A percentile compares a stretch with the other conserved stretches of the same genome.
Conservation (phyloP, 2,797 vertebrate genomes). For the Toxotes lorentzi region DNA sequence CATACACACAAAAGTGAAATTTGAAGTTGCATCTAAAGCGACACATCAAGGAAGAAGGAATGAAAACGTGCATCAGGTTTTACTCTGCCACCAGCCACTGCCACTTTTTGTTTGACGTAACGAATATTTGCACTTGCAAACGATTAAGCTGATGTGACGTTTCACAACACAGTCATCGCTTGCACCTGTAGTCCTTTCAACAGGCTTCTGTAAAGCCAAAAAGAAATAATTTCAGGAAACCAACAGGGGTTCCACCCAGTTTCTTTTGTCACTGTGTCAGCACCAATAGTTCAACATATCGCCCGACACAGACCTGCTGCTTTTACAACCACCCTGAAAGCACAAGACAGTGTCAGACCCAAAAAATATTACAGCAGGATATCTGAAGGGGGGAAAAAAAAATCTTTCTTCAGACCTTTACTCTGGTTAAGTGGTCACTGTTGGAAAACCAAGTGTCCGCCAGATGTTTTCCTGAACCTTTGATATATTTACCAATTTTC, state of each 20-base stretch:
- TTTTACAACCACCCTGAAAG: constrained; percentile 61
- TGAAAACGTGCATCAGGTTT: constrained; percentile 28
- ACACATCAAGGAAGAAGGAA: constrained; percentile 15
- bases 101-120: background rate
- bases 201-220: constrained; percentile 27
- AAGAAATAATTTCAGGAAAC: constrained; percentile 46
- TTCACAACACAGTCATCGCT: constrained; percentile 5
- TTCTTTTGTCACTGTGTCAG: constrained; percentile 65
- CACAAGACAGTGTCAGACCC: constrained; percentile 37
- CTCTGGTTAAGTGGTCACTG: constrained; percentile 57
- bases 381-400: constrained; percentile 19
- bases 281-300: constrained; percentile 54
- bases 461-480: constrained; percentile 68
- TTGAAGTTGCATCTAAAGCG: constrained; percentile 13
- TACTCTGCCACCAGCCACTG: background rate
- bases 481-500: constrained; percentile 65
- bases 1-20: constrained; percentile 5
- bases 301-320: constrained; percentile 47
- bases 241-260: constrained; percentile 43
- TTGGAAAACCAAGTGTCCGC: constrained; percentile 63
- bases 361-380: constrained; percentile 33
- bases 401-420: constrained; percentile 26
- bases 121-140: constrained; percentile 20
- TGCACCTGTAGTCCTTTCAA: constrained; percentile 48
- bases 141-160: constrained; percentile 15